Evolutionary conservation across 2,888 invertebrate species (phyloP).

Genomic region (Orthosia incerta): DNA sequence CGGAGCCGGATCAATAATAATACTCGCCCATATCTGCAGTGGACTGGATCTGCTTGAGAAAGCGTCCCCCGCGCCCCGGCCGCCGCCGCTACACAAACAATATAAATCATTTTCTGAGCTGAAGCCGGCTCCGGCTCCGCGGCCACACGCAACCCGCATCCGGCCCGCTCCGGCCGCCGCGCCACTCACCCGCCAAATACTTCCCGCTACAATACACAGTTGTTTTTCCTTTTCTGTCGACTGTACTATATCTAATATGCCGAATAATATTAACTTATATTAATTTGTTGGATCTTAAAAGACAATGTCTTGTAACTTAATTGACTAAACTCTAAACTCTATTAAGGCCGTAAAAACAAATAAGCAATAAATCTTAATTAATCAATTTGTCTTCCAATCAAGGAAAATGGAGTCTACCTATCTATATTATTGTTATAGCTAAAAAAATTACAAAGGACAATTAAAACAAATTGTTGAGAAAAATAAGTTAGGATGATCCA

Average conservation of each 20-base stretch:
- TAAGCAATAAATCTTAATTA: constrained; percentile 42
- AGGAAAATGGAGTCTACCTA: constrained; percentile 8
- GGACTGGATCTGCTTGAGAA: constrained; percentile 90
- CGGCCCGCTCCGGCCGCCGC: constrained; percentile 60
- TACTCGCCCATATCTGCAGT: constrained; percentile 91
- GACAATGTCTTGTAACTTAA: not conserved
- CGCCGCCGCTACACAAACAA: constrained; percentile 87
- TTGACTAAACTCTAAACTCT: not conserved
- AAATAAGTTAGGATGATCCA: not conserved
- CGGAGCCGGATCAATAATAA: constrained; percentile 90
- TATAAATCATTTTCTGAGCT: constrained; percentile 89
- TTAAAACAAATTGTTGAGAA: not conserved
- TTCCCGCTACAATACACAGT: constrained; percentile 43
- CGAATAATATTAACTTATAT: not conserved
- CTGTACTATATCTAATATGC: constrained; percentile 6
- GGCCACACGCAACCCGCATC: constrained; percentile 79
- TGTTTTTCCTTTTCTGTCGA: constrained; percentile 45
- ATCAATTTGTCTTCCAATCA: constrained; percentile 18
- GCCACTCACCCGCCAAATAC: constrained; percentile 31
- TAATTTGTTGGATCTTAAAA: constrained; percentile 14
- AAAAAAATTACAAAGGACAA: no score
- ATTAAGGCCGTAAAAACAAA: constrained; percentile 19
- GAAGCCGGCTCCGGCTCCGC: constrained; percentile 70
- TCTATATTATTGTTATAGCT: not conserved
- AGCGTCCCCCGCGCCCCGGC: constrained; percentile 75